Percentiles rank a stretch among this genome's conserved stretches.
phyloP scores from a whole-genome alignment of 2,113 vertebrate species.

The Brachionichthys hirsutus region DNA sequence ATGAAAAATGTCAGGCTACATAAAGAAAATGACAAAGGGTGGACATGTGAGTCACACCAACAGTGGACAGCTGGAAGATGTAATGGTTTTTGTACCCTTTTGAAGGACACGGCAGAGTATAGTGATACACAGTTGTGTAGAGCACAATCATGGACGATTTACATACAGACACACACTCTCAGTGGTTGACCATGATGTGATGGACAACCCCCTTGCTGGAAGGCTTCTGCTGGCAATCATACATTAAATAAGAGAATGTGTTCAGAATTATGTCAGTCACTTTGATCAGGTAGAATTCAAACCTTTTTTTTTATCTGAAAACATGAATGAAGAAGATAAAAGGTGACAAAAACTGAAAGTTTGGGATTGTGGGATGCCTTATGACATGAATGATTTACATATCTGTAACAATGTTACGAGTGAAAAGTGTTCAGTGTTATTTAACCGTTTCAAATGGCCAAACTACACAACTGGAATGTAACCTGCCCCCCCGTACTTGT shows the following conservation, averaged over 20 bases:
- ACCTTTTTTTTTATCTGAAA: too few relatives aligned
- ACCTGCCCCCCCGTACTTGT: too few relatives aligned
- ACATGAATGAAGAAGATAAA: too few relatives aligned
- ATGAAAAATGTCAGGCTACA: slow-evolving; percentile 28
- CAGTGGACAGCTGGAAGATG: not conserved
- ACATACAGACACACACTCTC: not conserved
- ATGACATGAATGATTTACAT: too few relatives aligned
- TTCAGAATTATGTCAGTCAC: not conserved
- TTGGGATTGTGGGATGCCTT: too few relatives aligned
- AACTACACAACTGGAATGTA: not conserved
- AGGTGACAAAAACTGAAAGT: too few relatives aligned
- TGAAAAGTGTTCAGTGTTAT: too few relatives aligned
- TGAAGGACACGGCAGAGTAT: slow-evolving; percentile 33
- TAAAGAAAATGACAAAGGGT: slow-evolving; percentile 37
- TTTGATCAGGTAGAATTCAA: too few relatives aligned
- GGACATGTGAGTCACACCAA: not conserved
- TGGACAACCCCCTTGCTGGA: not conserved
- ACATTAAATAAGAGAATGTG: not conserved
- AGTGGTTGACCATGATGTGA: not conserved
- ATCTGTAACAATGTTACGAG: too few relatives aligned
- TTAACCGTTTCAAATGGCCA: too few relatives aligned
- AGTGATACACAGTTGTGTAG: not conserved
- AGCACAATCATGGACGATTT: not conserved
- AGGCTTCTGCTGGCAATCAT: not conserved
- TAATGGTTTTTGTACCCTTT: slow-evolving; percentile 28